Base-by-base conservation (phyloP, 2,113 vertebrate genomes). In the Cyanoderma ruficeps region DNA sequence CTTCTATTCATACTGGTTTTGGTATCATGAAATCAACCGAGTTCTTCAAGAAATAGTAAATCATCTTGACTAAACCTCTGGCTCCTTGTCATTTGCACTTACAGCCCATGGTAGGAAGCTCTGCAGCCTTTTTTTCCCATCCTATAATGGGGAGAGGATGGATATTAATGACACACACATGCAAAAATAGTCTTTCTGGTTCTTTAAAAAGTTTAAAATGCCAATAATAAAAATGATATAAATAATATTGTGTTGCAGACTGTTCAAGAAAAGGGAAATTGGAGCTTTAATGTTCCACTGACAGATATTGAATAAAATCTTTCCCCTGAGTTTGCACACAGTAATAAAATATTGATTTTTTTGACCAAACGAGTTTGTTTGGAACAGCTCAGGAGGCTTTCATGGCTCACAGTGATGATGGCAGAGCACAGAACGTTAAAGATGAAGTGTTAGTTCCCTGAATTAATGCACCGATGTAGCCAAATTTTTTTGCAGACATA, bases 401-500 rank as follows among this genome's bases (percentile, higher is more conserved):
- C 41, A 12, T 41, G 41, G 41, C 41, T 11, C 41, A 41, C 41
- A 41, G 41, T 41, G 41, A 41, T 41, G 41, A 68, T 2, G 19
- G 55, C 55, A 61, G 42, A 80, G 24, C 25, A 12, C 17, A 15
- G 71, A 80, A 44, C 2, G 1, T 61, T 81, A 23, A 69, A 69
- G 68, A 88, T 30, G 70, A 67, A 61, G 46, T 39, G 53, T 77
- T 69, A 83, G 22, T 27, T 70, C 49, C 28, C 49, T 55, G 68
- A 42, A 49, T 87, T 92, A 86, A 20, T 60, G 28, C 2, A 35
- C 56, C 5, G 41, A 3, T 35, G 83, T n/a, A 20, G 80, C 67
- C n/a, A 92, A 18, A 6, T 95, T n/a, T 97, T 94, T 92, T 85
- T 95, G 95, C 99, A 80, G 68, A 31, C 44, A 44, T 44, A 19